These are phyloP conservation scores for Clarias platycephalus DNA, from an alignment of 2,797 vertebrate genomes.

Conservation along the genomic window DNA sequence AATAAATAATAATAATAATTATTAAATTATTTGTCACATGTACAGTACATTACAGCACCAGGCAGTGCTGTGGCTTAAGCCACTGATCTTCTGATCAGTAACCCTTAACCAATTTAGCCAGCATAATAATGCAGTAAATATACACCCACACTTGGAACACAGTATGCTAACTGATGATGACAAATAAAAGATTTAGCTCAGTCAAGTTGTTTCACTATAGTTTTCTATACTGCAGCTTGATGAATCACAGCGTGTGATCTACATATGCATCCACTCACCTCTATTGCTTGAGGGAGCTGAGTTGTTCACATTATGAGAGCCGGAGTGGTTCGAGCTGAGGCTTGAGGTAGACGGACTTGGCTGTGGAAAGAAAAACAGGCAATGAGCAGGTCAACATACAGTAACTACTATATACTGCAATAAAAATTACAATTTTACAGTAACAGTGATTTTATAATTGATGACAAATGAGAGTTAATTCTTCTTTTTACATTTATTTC, in stretches of 20 bases:
- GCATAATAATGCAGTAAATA: neutral
- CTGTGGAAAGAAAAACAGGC: conserved; percentile 48
- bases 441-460: too few relatives aligned
- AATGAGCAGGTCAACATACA: neutral
- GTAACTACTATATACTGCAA: too few relatives aligned
- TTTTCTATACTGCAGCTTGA: neutral
- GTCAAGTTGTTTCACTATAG: neutral
- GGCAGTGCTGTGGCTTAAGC: too few relatives aligned
- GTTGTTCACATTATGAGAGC: conserved; percentile 83
- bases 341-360: conserved; percentile 89
- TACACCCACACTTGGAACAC: neutral
- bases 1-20: neutral
- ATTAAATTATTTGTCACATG: too few relatives aligned
- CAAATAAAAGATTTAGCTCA: neutral
- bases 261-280: conserved; percentile 68
- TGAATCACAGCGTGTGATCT: neutral
- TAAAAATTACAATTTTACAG: too few relatives aligned
- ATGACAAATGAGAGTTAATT: neutral
- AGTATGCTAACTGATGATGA: neutral
- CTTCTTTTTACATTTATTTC: neutral
- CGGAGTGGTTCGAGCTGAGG: conserved; percentile 85
- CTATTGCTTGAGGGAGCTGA: conserved; percentile 84
- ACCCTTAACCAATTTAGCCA: too few relatives aligned
- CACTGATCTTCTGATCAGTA: too few relatives aligned
- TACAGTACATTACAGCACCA: too few relatives aligned